Percentiles rank a stretch among this genome's conserved stretches.
These are phyloP conservation scores for Etheostoma cragini DNA, from an alignment of 2,113 vertebrate genomes.

Conservation along the genomic window DNA sequence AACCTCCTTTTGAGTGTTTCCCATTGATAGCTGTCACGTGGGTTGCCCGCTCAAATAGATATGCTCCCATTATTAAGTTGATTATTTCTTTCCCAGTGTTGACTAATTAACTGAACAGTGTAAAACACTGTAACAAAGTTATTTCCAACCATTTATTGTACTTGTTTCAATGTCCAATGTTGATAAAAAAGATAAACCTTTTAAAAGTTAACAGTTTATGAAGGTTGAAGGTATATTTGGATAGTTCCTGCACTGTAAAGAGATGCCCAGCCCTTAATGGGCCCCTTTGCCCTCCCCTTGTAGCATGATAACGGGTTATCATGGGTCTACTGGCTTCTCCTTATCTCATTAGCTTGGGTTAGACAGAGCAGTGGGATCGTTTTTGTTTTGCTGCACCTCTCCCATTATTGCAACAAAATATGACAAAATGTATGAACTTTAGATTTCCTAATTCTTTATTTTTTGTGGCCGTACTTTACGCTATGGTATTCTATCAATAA, in stretches of 20 bases:
- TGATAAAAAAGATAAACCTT: not conserved
- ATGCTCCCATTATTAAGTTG: not conserved
- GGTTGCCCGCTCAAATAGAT: not conserved
- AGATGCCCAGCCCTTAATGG: not conserved
- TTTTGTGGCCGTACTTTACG: not conserved
- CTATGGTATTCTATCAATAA: not conserved
- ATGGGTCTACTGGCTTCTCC: not conserved
- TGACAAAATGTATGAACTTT: not conserved
- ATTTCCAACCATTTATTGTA: not conserved
- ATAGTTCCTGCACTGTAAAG: not conserved
- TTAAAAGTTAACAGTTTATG: not conserved
- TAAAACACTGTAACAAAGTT: not conserved
- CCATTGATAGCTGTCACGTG: not conserved
- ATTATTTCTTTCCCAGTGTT: not conserved
- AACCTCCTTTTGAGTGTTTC: not conserved
- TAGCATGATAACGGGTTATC: slow-evolving; percentile 25
- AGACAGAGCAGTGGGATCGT: not conserved
- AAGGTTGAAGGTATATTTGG: not conserved
- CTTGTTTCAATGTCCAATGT: not conserved
- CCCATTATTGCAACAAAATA: not conserved
- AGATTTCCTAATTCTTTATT: not conserved
- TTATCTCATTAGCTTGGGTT: slow-evolving; percentile 38
- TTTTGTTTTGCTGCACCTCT: slow-evolving; percentile 31
- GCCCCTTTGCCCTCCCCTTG: not conserved
- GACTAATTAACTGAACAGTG: not conserved